phyloP scores from a whole-genome alignment of 2,797 vertebrate genomes.

The Intellagama lesueurii region DNA sequence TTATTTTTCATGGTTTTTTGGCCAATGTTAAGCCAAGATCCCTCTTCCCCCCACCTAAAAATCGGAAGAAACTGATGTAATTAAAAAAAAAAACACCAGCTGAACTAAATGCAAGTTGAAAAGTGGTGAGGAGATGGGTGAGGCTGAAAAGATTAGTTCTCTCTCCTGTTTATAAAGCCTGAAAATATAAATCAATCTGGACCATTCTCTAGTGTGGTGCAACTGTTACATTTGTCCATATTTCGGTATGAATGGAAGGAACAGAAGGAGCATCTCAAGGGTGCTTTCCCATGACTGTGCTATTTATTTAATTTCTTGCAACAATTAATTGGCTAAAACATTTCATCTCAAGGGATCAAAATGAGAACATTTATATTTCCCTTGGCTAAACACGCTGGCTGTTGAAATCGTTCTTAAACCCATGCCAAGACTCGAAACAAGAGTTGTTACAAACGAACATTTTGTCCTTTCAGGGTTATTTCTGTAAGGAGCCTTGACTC shows the following conservation, averaged over 20 bases:
- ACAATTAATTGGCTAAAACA: not conserved
- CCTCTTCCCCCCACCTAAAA: too few species aligned
- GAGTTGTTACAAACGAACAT: not conserved
- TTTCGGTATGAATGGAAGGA: not conserved
- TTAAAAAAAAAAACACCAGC: too few species aligned
- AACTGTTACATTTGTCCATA: not conserved
- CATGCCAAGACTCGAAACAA: not conserved
- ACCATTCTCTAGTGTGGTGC: not conserved
- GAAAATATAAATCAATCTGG: not conserved
- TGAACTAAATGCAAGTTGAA: too few species aligned
- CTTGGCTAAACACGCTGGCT: not conserved
- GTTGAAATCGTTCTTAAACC: not conserved
- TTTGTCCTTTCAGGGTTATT: conserved; percentile 74
- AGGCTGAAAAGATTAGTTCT: not conserved
- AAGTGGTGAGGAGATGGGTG: too few species aligned
- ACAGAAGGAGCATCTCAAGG: not conserved
- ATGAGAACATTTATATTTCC: not conserved
- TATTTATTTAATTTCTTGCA: not conserved
- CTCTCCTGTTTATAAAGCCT: not conserved
- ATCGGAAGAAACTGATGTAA: too few species aligned
- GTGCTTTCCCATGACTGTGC: not conserved
- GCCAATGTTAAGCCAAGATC: too few species aligned
- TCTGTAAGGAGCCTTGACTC: conserved; percentile 75
- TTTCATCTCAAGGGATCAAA: not conserved
- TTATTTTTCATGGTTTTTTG: too few species aligned